Base-by-base conservation (phyloP, 2,113 vertebrate genomes). In the Stigmatopora nigra region DNA sequence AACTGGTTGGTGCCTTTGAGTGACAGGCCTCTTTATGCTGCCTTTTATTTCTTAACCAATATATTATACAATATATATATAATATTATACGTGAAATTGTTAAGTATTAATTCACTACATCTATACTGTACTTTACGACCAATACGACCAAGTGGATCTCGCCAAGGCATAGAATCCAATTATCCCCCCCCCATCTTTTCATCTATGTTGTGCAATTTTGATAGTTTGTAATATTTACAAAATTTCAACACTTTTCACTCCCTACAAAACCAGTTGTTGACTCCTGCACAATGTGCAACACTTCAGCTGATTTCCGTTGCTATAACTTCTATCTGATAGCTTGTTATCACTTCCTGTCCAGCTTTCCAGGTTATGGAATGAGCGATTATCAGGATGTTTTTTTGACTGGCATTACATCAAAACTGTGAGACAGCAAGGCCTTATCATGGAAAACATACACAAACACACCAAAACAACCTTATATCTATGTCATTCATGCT, bases 391-490 rank as follows among this genome's bases (percentile, higher is more conserved):
- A 70, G 79, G 58, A 78, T 64, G 73, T 81, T 76, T 70, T 65
- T 71, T 57, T 68, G 70, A 64, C 67, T 63, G 64, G 74, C 73
- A 67, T 68, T 61, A 68, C 35, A 67, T 65, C 70, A 61, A 75
- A 84, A 80, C 65, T 76, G 68, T 17, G 35, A 61, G 47, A 67
- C 61, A 82, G 69, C 38, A 38, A 68, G 60, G 74, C 41, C 76
- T 85, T 87, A 87, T 88, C 87, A 61, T 63, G 63, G 62, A 77
- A 78, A 76, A 75, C 76, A 80, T 61, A 70, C 68, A 71, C 61
- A 67, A 48, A 68, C 31, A 22, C 62, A 62, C 80, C 71, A 78
- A 73, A 79, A 79, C 79, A 16, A 83, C 69, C 65, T 67, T 71
- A 79, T 72, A 31, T 31, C 25, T 31, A 69, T 1, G 67, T 81